These are phyloP conservation scores for Sorex araneus DNA, from an alignment of 2,113 vertebrate genomes.

Conservation along the genomic window DNA sequence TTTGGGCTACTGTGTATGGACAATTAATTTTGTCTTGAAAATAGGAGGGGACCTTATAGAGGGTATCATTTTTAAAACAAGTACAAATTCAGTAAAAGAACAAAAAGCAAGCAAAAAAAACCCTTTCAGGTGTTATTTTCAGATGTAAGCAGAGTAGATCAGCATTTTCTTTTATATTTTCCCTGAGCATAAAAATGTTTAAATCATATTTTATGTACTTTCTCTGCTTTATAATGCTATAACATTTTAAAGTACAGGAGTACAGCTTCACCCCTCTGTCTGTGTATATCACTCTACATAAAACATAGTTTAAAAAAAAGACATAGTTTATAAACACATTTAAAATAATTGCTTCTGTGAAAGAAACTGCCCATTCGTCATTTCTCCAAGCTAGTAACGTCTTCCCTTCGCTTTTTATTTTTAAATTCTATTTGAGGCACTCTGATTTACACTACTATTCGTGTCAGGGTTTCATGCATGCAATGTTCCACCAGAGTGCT, in stretches of 20 bases:
- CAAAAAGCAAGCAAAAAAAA: no score
- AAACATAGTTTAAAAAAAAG: conserved; percentile 23
- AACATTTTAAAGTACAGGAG: no score
- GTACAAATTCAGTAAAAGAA: neutral
- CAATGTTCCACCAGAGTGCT: no score
- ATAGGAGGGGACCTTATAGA: conserved; percentile 13
- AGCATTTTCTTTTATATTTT: conserved; percentile 6
- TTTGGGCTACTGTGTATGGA: neutral
- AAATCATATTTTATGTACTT: no score
- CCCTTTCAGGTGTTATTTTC: conserved; percentile 20
- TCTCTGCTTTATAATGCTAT: no score
- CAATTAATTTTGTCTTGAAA: conserved; percentile 59
- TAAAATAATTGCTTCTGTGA: conserved; percentile 57
- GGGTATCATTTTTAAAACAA: conserved; percentile 23
- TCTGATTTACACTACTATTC: no score
- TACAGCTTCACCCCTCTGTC: no score
- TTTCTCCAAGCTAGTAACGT: conserved; percentile 19
- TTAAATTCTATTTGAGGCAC: no score
- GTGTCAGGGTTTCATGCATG: no score
- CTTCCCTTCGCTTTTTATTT: conserved; percentile 43
- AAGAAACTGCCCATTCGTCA: conserved; percentile 7
- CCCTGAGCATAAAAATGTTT: no score
- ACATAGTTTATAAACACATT: conserved; percentile 10
- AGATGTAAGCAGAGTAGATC: conserved; percentile 3
- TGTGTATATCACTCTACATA: no score